phyloP scores from a whole-genome alignment of 2,888 invertebrate species.

The Magallana nippona region DNA sequence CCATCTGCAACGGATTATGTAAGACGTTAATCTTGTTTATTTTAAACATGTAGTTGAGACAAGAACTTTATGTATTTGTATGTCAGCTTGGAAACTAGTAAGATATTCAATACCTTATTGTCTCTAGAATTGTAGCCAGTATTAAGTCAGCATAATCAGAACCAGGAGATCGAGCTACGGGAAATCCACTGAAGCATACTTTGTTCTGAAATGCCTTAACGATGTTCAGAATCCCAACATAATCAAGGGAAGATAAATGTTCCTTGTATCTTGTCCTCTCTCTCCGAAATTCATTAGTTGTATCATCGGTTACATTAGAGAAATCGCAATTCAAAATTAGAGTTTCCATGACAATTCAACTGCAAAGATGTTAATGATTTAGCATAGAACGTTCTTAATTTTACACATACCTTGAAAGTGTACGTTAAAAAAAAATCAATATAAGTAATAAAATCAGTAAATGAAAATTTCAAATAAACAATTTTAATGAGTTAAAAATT shows the following conservation, averaged over 20 bases:
- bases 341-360: constrained; percentile 26
- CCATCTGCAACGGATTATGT: not conserved
- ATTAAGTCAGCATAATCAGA: not conserved
- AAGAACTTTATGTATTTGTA: no score
- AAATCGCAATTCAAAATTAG: constrained; percentile 35
- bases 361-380: not conserved
- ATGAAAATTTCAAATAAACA: no score
- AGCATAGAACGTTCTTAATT: no score
- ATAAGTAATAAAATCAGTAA: no score
- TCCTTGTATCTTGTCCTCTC: not conserved
- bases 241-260: not conserved
- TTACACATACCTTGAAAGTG: no score
- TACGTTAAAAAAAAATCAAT: no score
- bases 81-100: not conserved
- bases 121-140: not conserved
- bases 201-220: constrained; percentile 27
- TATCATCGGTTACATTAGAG: not conserved
- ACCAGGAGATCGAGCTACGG: constrained; percentile 7
- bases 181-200: constrained; percentile 33
- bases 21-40: no score
- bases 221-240: not conserved
- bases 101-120: not conserved
- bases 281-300: not conserved
- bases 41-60: no score
- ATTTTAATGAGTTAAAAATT: no score